Evolutionary conservation across 2,797 vertebrate species (phyloP).

Genomic region (Agapornis canus): DNA sequence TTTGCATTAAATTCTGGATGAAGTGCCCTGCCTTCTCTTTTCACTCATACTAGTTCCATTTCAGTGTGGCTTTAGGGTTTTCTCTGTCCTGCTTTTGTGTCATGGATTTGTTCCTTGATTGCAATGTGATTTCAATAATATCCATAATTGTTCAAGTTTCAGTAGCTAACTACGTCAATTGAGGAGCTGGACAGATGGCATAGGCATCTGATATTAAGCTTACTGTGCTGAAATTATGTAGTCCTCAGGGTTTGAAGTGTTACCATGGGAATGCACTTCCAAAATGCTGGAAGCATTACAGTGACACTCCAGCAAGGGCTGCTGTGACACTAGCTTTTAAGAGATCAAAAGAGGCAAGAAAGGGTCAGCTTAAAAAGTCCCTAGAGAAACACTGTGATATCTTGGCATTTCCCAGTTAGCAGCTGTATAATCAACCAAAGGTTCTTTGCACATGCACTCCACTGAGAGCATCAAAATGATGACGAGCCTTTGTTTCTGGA

Average conservation of each 20-base stretch:
- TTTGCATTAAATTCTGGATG: slow-evolving; percentile 41
- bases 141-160: slow-evolving; percentile 41
- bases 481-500: neutral
- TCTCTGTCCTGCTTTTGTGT: slow-evolving; percentile 22
- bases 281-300: neutral
- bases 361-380: neutral
- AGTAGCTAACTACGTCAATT: slow-evolving; percentile 22
- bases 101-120: slow-evolving; percentile 36
- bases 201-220: slow-evolving; percentile 35
- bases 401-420: neutral
- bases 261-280: slow-evolving; percentile 47
- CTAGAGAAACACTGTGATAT: neutral
- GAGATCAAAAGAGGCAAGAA: neutral
- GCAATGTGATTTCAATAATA: slow-evolving; percentile 27
- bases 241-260: slow-evolving; percentile 30
- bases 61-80: slow-evolving; percentile 37
- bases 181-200: slow-evolving; percentile 61
- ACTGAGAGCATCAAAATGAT: neutral
- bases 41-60: neutral
- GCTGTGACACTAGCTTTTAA: neutral
- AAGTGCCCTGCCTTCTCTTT: neutral
- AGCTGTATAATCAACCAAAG: neutral
- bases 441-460: neutral
- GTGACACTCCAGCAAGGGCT: neutral
- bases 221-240: slow-evolving; percentile 13